Evolutionary conservation across 1,140 invertebrate species (phyloP), one percentile per base, ranked within the genome.

Genomic region (Habropoda laboriosa): DNA sequence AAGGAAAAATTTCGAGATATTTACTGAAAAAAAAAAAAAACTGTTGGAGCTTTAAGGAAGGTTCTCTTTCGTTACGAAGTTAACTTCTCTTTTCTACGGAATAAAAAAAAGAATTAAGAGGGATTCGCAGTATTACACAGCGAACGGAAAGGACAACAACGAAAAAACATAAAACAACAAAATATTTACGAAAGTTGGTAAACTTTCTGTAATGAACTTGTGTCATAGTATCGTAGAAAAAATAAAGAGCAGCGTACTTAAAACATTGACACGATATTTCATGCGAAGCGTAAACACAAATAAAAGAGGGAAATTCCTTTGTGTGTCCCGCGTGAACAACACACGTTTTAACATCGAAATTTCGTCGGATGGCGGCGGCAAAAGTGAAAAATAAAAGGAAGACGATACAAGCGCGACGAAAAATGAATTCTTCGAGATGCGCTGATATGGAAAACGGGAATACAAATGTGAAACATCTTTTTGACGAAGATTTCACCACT

Each of bases 201-300:
- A 38, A 27, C 32, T 24, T 8, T 30, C 16, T 3, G 24, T 32
- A 6, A 30, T 30, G 32, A 45, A n/a, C n/a, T 70, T 16, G 12
- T 16, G 1, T 40, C 3, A n/a, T n/a, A 21, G 18, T 49, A 66
- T 10, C 24, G 32, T 38, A 2, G 16, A 16, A 35, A 24, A 57
- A 58, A 58, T 24, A 70, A 60, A 40, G n/a, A 27, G 5, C n/a
- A 47, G 18, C 30, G 64, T 38, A 24, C 30, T 3, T 45, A 63
- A 27, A 58, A 68, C 53, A 70, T 38, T 49, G n/a, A 27, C 64
- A 70, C 38, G 51, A n/a, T 42, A 32, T 40, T 42, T 57, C 68
- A 71, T 71, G 68, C 68, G 68, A 57, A 42, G 49, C 53, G 66
- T 8, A 30, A 77, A 77, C 24, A 38, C 12, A 49, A 51, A 51